Percentiles rank a stretch among this genome's conserved stretches.
These are phyloP conservation scores for Epistrophe eligans DNA, from an alignment of 2,888 invertebrate species.

Conservation along the genomic window DNA sequence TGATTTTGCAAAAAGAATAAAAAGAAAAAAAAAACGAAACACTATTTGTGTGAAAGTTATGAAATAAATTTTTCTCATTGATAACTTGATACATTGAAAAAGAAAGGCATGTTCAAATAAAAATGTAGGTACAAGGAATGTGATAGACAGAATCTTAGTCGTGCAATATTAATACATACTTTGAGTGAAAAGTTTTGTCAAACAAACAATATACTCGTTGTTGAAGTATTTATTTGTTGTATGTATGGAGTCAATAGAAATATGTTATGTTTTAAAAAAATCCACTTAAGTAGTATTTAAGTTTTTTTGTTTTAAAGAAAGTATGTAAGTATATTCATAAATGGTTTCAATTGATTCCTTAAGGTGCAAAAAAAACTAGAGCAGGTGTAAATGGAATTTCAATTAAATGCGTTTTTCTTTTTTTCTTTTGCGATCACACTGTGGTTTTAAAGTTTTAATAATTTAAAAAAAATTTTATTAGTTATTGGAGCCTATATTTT, in stretches of 20 bases:
- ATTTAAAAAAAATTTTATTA: too few species aligned
- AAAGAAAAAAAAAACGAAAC: conserved; percentile 10
- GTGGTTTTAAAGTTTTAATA: too few species aligned
- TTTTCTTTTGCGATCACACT: background rate
- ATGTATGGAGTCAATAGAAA: background rate
- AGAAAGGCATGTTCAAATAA: conserved; percentile 2
- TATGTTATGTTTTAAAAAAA: background rate
- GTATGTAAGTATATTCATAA: background rate
- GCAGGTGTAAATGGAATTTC: conserved; percentile 3
- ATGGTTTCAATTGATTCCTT: background rate
- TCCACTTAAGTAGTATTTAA: background rate
- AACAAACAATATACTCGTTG: background rate
- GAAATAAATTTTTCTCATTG: conserved; percentile 33
- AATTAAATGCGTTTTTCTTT: background rate
- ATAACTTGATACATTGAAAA: conserved; percentile 8
- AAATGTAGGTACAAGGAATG: background rate
- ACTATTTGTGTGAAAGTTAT: conserved; percentile 57
- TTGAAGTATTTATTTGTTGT: background rate
- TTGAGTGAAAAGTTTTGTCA: background rate
- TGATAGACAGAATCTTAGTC: too few species aligned
- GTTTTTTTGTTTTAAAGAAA: background rate
- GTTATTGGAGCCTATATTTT: too few species aligned
- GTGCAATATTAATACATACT: background rate
- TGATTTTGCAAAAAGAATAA: conserved; percentile 10
- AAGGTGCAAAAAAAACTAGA: background rate